phyloP scores from a whole-genome alignment of 2,113 vertebrate genomes.

The Oreamnos americanus region DNA sequence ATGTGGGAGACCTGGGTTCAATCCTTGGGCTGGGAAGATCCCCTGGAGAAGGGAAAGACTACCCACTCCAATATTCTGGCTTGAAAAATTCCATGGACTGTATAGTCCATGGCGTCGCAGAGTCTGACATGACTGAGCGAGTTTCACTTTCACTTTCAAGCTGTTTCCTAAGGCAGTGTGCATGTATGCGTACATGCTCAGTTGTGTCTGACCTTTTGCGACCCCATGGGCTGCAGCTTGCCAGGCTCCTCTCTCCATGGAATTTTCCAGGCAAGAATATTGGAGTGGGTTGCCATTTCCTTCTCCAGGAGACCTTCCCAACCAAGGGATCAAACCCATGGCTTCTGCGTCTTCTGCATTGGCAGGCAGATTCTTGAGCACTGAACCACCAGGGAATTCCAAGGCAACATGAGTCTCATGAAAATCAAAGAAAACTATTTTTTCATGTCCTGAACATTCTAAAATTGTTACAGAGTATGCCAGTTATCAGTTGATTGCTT shows the following conservation, averaged over 20 bases:
- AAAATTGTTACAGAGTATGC: neutral
- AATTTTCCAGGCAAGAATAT: neutral
- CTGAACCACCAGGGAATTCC: neutral
- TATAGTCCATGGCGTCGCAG: neutral
- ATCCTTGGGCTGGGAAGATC: neutral
- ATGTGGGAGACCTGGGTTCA: neutral
- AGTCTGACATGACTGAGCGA: neutral
- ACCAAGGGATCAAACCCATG: neutral
- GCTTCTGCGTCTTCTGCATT: neutral
- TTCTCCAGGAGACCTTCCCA: neutral
- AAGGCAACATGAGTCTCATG: neutral
- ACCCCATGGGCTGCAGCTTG: neutral
- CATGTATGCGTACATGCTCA: neutral
- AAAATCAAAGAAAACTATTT: neutral
- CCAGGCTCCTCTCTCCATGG: neutral
- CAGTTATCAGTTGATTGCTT: neutral
- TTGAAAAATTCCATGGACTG: neutral
- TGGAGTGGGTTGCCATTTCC: neutral
- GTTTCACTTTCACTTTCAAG: neutral
- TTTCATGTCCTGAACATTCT: neutral
- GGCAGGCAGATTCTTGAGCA: neutral
- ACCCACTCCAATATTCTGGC: neutral
- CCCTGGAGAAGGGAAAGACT: neutral
- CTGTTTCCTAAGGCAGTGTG: neutral
- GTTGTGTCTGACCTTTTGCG: neutral